A percentile compares a stretch with the other conserved stretches of the same genome.
Evolutionary conservation across 2,888 invertebrate genomes (phyloP).

Genomic region (Pollenia griseotomentosa): DNA sequence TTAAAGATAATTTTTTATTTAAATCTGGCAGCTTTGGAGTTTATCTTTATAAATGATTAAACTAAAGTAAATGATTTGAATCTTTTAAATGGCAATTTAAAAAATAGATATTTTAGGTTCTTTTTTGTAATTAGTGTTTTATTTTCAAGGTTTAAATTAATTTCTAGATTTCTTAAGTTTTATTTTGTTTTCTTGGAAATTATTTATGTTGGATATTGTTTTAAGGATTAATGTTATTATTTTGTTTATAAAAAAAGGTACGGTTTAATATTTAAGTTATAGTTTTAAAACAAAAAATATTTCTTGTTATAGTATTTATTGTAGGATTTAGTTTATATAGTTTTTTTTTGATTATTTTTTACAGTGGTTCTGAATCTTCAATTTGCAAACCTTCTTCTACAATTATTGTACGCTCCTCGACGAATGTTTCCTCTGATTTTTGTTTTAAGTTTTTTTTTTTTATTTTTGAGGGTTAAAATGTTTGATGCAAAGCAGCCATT

Average conservation of each 20-base stretch:
- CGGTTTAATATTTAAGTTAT: conserved; percentile 49
- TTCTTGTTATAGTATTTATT: conserved; percentile 75
- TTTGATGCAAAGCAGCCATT: conserved; percentile 75
- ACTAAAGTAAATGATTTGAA: not conserved
- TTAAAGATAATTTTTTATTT: too few species aligned
- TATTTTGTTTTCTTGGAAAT: conserved; percentile 19
- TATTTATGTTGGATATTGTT: conserved; percentile 59
- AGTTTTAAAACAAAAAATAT: conserved; percentile 52
- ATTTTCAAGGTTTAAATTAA: conserved; percentile 28
- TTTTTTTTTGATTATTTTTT: conserved; percentile 77
- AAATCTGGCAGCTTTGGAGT: too few species aligned
- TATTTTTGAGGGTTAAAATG: conserved; percentile 53
- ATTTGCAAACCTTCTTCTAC: conserved; percentile 84
- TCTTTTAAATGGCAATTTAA: not conserved
- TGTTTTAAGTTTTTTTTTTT: conserved; percentile 27
- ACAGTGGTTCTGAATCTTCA: conserved; percentile 81
- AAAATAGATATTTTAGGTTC: not conserved
- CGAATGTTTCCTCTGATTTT: conserved; percentile 82
- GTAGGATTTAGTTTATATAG: conserved; percentile 59
- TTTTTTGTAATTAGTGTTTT: conserved; percentile 49
- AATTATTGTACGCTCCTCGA: conserved; percentile 83
- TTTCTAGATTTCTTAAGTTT: not conserved
- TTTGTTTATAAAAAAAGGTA: conserved; percentile 51
- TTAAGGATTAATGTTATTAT: conserved; percentile 49
- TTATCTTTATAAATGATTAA: too few species aligned